Evolutionary conservation across 2,888 invertebrate species (phyloP), one percentile per base, ranked within the genome.

Genomic region (Drosophila basisetae): DNA sequence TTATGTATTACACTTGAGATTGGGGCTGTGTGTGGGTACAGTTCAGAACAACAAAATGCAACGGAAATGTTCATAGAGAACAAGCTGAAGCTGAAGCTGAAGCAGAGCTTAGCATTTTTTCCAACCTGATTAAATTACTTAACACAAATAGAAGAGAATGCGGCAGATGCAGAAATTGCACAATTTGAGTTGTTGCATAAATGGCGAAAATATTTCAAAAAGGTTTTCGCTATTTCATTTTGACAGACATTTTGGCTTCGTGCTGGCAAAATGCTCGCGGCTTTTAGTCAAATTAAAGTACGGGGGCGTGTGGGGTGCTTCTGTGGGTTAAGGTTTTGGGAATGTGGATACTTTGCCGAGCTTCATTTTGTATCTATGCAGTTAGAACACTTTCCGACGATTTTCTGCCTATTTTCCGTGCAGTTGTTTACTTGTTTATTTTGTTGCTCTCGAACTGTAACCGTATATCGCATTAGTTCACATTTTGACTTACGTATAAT

Each of bases 211-310:
- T 62, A 76, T 65, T 63, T 59, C 33, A 28, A 49, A 64, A 67
- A 73, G 67, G 52, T 75, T 75, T 66, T 35, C 53, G 18, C 31
- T 47, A 16, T 37, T 54, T 56, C 30, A 25, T 39, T 68, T 54
- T 67, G 63, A 35, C 50, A 61, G 49, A 54, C 60, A 60, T 65
- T 71, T 60, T 53, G 52, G 64, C 30, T 31, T 58, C 56, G 72
- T 72, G 28, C 28, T 56, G 60, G 76, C 73, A 78, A 76, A 83
- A 83, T 75, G 81, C 84, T 83, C 58, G 71, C 73, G 70, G 91
- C 89, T 89, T 91, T 89, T 91, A 91, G 90, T 68, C 83, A 84
- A 85, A 89, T 89, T 89, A 88, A 91, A 83, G 76, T 68, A 90
- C 74, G 74, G 39, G 53, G 35, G 25, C 55, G 37, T 1, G 22